Base-by-base conservation (phyloP, 2,113 vertebrate species). In the Vidua macroura region DNA sequence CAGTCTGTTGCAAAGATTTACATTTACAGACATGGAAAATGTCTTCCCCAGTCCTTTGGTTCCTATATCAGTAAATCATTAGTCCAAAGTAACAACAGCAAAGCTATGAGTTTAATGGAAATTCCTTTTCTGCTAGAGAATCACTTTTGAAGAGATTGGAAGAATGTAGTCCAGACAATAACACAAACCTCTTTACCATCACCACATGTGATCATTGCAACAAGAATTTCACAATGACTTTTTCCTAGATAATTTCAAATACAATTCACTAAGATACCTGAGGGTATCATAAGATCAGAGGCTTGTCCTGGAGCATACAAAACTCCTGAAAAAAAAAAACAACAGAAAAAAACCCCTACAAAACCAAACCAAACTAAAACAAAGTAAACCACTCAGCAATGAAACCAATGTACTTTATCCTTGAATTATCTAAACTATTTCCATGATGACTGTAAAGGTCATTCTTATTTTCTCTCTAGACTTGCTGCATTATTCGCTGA, bases 21-120 rank as follows among this genome's bases (percentile, higher is more conserved):
- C 15, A 23, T n/a, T 75, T 37, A 25, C n/a, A 60, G 23, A 25
- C 7, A 27, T 43, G 55, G 53, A 46, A 73, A 76, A 76, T 3
- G 0, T 22, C 24, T 66, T 2, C 1, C 15, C 16, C 10, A 9
- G 11, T 21, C 7, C 11, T 41, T 24, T 66, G 13, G 21, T 63
- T 85, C 13, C 39, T 52, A 2, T 55, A 11, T 30, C 20, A 41
- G 35, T 74, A 91, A 64, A 3, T 62, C 13, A 44, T 73, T 85
- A 75, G 85, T 74, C 20, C 21, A 43, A 23, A 22, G 25, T 52
- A 87, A 63, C 21, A 85, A 41, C 13, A 68, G 4, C 6, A 53
- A 25, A 64, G 3, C 5, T 75, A 25, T 9, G 21, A 68, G 2
- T 82, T 77, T 63, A 74, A 68, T 37, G 23, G 31, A 73, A 92